Conservation (phyloP, 2,797 vertebrate species). For the Siniperca obscura region DNA sequence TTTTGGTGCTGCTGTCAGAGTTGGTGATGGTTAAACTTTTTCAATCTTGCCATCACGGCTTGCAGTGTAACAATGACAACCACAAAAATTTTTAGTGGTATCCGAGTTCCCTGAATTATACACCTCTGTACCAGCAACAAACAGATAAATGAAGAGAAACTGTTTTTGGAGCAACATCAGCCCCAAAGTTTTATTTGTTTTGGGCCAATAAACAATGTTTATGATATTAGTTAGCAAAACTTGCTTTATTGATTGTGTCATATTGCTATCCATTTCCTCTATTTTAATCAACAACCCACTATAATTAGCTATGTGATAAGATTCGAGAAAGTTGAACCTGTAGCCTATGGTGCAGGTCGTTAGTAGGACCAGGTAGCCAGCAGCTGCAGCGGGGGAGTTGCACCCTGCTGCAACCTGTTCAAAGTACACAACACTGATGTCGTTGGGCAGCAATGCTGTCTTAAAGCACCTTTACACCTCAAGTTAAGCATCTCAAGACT, state of each 20-base stretch:
- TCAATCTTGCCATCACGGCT: background rate
- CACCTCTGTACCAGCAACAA: too few species aligned
- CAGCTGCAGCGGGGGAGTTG: background rate
- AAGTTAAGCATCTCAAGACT: background rate
- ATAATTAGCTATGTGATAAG: background rate
- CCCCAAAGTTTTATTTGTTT: background rate
- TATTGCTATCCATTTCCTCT: background rate
- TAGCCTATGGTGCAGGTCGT: background rate
- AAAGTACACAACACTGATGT: background rate
- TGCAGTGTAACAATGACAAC: too few species aligned
- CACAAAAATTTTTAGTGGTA: background rate
- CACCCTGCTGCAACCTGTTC: background rate
- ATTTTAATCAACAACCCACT: background rate
- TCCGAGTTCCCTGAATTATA: background rate
- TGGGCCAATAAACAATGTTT: background rate
- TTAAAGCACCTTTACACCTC: background rate
- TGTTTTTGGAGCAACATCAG: background rate
- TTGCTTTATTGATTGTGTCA: too few species aligned
- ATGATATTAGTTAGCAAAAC: background rate
- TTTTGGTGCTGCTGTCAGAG: background rate
- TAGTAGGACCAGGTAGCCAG: background rate
- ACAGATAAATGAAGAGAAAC: background rate
- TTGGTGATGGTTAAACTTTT: background rate
- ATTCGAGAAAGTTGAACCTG: background rate
- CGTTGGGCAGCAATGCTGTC: background rate